phyloP scores from a whole-genome alignment of 2,113 vertebrate genomes.

The Malurus cyaneus region DNA sequence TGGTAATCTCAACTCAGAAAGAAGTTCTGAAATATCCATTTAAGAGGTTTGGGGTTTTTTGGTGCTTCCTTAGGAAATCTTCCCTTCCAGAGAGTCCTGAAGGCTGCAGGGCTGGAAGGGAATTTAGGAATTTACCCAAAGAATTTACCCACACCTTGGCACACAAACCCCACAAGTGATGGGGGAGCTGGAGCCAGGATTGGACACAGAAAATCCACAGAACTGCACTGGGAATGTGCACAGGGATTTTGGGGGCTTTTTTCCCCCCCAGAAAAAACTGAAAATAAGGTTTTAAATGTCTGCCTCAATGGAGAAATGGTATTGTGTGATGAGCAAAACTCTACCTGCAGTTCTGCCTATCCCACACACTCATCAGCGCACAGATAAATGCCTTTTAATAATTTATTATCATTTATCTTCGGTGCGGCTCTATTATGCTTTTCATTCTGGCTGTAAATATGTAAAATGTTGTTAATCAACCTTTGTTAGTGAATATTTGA shows the following conservation, averaged over 20 bases:
- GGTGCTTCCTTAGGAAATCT: neutral
- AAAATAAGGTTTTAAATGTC: neutral
- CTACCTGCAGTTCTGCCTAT: neutral
- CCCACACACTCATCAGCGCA: neutral
- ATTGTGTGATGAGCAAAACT: neutral
- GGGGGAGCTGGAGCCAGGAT: neutral
- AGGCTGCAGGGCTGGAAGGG: neutral
- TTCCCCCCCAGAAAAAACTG: neutral
- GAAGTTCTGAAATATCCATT: neutral
- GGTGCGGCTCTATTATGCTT: slow-evolving; percentile 51
- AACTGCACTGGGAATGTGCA: neutral
- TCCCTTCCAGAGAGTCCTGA: neutral
- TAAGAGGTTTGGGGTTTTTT: neutral
- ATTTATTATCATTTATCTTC: slow-evolving; percentile 50
- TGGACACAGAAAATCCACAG: accelerated
- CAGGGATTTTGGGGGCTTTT: accelerated
- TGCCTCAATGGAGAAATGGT: neutral
- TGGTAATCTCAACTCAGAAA: neutral
- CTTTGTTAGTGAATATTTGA: slow-evolving; percentile 67
- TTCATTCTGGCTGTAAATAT: slow-evolving; percentile 62
- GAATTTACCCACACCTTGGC: neutral
- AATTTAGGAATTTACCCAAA: neutral
- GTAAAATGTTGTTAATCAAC: slow-evolving; percentile 64
- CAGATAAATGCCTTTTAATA: slow-evolving; percentile 51
- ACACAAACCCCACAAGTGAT: neutral